Evolutionary conservation across 2,113 vertebrate species (phyloP).

Genomic region (Antechinus flavipes): DNA sequence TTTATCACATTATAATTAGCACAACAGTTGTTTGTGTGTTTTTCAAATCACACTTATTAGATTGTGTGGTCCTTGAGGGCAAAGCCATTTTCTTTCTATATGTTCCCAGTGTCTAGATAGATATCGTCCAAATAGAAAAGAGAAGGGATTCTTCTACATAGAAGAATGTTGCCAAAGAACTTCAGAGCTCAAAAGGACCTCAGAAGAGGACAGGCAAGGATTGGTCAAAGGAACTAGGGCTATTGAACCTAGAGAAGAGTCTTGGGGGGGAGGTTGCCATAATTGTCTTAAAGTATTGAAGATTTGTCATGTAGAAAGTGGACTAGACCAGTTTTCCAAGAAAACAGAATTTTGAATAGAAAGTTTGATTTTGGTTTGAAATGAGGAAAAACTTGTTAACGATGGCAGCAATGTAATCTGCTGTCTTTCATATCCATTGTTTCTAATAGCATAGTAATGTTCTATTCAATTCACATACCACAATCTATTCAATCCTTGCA

Average conservation of each 20-base stretch:
- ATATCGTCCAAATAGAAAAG: neutral
- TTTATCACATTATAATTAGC: neutral
- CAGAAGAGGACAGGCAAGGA: neutral
- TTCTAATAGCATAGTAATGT: neutral
- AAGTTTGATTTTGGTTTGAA: neutral
- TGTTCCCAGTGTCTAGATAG: neutral
- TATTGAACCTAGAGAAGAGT: neutral
- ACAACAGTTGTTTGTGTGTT: neutral
- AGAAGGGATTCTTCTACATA: neutral
- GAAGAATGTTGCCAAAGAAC: neutral
- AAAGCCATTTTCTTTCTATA: neutral
- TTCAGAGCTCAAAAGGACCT: neutral
- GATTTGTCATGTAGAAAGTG: neutral
- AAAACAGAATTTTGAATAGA: neutral
- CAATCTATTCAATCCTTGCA: neutral
- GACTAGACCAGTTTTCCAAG: neutral
- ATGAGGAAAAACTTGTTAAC: neutral
- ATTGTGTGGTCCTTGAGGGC: neutral
- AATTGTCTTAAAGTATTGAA: neutral
- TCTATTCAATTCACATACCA: neutral
- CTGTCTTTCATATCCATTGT: neutral
- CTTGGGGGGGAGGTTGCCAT: neutral
- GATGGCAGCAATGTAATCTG: neutral
- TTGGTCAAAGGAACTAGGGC: neutral
- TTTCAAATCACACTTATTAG: neutral